Conservation (phyloP, 2,888 invertebrate species). For the Fragum fragum region DNA sequence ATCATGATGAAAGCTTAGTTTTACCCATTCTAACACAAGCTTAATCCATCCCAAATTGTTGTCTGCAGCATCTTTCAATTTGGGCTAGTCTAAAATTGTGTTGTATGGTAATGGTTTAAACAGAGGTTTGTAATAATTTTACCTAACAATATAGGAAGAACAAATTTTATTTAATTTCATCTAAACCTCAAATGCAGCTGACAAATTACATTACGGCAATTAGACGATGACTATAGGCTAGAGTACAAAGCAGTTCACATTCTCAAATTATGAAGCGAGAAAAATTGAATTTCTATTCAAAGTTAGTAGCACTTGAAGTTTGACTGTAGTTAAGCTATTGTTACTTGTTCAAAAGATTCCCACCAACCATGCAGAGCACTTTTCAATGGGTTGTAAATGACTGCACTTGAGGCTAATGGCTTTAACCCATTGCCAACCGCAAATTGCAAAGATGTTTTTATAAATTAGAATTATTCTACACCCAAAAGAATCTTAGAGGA, state of each 20-base stretch:
- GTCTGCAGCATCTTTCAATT: too few relatives aligned
- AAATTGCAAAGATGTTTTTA: neutral
- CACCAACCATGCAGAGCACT: neutral
- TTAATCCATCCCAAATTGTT: too few relatives aligned
- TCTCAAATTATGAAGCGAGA: conserved; percentile 1
- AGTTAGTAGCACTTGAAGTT: conserved; percentile 3
- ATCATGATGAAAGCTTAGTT: too few relatives aligned
- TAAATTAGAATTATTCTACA: too few relatives aligned
- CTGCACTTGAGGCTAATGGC: conserved; percentile 2
- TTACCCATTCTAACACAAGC: too few relatives aligned
- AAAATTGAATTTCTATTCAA: conserved; percentile 1
- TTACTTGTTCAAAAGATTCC: neutral
- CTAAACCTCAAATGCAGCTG: neutral
- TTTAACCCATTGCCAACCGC: conserved; percentile 6
- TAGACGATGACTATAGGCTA: neutral
- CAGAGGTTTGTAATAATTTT: too few relatives aligned
- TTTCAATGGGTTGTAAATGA: neutral
- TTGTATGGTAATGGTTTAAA: too few relatives aligned
- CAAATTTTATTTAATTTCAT: too few relatives aligned
- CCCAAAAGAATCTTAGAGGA: too few relatives aligned
- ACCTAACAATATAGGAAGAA: too few relatives aligned
- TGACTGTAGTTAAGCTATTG: neutral
- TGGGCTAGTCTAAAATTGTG: too few relatives aligned
- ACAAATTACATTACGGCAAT: neutral
- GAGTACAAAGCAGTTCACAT: neutral